Evolutionary conservation across 2,113 vertebrate genomes (phyloP), one percentile per base, ranked within the genome.

Genomic region (Sakesphorus luctuosus): DNA sequence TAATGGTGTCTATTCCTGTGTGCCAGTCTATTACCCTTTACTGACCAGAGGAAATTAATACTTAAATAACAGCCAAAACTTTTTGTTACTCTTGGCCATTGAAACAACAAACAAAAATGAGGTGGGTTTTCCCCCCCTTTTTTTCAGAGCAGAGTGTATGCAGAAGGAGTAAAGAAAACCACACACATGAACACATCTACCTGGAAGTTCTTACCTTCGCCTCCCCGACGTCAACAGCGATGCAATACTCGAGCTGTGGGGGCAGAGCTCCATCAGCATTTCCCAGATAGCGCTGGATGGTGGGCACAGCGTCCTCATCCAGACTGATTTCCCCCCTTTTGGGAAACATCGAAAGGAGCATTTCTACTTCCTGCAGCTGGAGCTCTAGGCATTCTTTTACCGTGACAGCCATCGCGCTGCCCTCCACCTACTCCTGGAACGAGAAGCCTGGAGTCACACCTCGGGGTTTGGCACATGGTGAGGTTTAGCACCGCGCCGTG

Each of bases 281-380:
- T 33, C 95, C 87, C 89, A 98, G 73, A 74, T 98, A 98, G 25
- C 49, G 88, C 89, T 90, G 96, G 93, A 98, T 25, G 24, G 89
- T 31, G 7, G 88, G 86, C n/a, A 98, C 81, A 38, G 93, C 92
- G 25, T 96, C 97, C 24, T 96, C 92, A 49, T 97, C 97, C 63
- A 98, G 69, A 7, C 50, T 95, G 35, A 98, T 29, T 86, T 98
- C 98, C 24, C 97, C 98, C 95, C 97, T 97, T 61, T 96, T 96
- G 71, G 98, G 98, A 87, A 98, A 98, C 98, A 98, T 98, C 3
- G 98, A 98, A 43, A 98, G 95, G 20, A 98, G 95, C 98, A 98
- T 98, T 96, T 98, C 98, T 89, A 98, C 75, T 65, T 98, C 98
- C 52, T 97, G 78, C 67, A 98, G 97, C 96, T 98, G 98, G 55